Evolutionary conservation across 2,888 invertebrate genomes (phyloP).

Genomic region (Andrena dorsata): DNA sequence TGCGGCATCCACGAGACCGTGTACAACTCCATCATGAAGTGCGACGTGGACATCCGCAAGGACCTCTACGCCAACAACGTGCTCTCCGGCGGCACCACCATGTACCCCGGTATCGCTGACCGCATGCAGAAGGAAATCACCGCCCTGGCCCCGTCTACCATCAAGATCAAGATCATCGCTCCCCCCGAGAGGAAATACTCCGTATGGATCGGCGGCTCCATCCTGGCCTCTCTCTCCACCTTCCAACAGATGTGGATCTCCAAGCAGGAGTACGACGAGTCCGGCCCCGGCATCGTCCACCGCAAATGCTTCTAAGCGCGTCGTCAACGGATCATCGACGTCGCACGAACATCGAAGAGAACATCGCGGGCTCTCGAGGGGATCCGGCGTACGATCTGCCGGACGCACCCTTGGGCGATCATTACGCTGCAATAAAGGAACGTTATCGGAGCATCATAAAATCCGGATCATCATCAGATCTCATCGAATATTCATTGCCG

Average conservation of each 20-base stretch:
- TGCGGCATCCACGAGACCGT: constrained; percentile 96
- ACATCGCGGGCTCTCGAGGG: constrained; percentile 43
- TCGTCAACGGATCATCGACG: constrained; percentile 39
- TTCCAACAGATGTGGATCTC: constrained; percentile 98
- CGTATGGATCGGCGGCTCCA: constrained; percentile 98
- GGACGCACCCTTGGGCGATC: constrained; percentile 43
- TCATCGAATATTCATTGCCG: constrained; percentile 60
- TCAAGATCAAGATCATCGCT: constrained; percentile 98
- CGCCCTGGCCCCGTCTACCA: constrained; percentile 95
- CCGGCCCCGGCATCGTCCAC: constrained; percentile 97
- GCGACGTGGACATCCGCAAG: constrained; percentile 96
- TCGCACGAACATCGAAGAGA: constrained; percentile 52
- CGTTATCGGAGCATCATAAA: constrained; percentile 53
- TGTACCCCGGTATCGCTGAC: constrained; percentile 98
- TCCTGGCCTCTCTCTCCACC: constrained; percentile 95
- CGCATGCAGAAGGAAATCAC: constrained; percentile 99
- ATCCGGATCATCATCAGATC: constrained; percentile 61
- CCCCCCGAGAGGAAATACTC: constrained; percentile 99
- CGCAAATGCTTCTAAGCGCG: constrained; percentile 96
- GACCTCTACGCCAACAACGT: constrained; percentile 97
- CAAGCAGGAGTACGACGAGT: constrained; percentile 98
- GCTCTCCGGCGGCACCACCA: constrained; percentile 96
- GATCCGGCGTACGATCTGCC: constrained; percentile 24
- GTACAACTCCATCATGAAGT: constrained; percentile 98
- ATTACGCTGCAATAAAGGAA: constrained; percentile 67